These are phyloP conservation scores for Pluvialis apricaria DNA, from an alignment of 2,113 vertebrate genomes.

Conservation along the genomic window DNA sequence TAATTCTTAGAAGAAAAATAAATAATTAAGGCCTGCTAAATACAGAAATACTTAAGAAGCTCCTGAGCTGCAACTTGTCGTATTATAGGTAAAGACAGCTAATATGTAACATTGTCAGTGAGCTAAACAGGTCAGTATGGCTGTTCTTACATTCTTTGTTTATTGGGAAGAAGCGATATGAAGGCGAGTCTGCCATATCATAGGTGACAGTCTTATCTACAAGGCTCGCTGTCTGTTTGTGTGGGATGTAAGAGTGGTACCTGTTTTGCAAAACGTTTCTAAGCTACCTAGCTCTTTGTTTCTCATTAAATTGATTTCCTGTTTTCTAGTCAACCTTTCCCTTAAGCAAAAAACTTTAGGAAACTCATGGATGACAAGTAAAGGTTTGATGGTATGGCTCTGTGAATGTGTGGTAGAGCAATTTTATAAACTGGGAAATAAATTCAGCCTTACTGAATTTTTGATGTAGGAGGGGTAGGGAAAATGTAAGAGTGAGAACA, in stretches of 20 bases:
- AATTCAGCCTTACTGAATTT: neutral
- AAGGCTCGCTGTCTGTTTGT: neutral
- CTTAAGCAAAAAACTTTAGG: neutral
- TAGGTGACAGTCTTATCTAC: neutral
- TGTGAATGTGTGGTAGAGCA: neutral
- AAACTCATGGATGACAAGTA: neutral
- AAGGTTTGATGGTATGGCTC: neutral
- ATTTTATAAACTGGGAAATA: neutral
- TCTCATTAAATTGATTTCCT: neutral
- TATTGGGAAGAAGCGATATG: neutral
- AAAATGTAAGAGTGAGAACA: neutral
- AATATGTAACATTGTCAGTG: neutral
- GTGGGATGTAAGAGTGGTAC: neutral
- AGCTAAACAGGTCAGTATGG: neutral
- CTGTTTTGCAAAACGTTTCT: neutral
- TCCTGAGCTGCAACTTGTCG: neutral
- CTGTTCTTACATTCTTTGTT: neutral
- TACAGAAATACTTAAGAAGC: neutral
- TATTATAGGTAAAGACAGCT: neutral
- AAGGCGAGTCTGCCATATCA: accelerated
- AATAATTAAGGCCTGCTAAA: neutral
- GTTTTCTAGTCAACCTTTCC: neutral
- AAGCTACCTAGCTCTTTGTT: neutral
- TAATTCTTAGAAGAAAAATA: neutral
- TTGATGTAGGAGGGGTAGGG: neutral